Evolutionary conservation across 2,797 vertebrate species (phyloP), one percentile per base, ranked within the genome.

Genomic region (Otus scops): DNA sequence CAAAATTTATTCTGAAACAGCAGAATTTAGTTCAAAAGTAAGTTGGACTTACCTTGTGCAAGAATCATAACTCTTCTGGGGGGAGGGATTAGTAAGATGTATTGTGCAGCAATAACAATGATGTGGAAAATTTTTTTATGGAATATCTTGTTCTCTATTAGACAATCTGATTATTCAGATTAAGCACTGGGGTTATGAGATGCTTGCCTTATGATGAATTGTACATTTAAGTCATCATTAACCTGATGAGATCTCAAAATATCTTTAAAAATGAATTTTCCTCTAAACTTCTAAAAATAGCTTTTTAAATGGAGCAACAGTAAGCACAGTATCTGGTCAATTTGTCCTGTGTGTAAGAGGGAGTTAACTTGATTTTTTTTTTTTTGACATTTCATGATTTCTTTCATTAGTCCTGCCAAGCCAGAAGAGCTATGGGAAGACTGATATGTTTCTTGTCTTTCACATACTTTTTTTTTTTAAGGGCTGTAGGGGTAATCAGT

Each of bases 341-440:
- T 71, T 60, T 86, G 11, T 4, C 28, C 2, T 73, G 0, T 76
- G 24, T 77, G 3, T 34, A 45, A 79, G 21, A 26, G 17, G n/a
- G 43, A 68, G 6, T 53, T 70, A 0, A 22, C 56, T 34, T 65
- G 16, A 19, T 14, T 27, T 34, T 61, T 63, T n/a, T 14, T 30
- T 34, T n/a, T 47, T 43, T 20, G 11, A 20, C 2, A 9, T 22
- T 65, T 57, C 4, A 5, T 57, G 11, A 5, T 32, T 48, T 47
- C 20, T 60, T 53, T 67, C 41, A 2, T 82, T 60, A n/a, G 69
- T 61, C 10, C 26, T 69, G 10, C 41, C 47, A 65, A 67, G 13
- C 16, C 32, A 38, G 24, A 76, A 64, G 7, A 54, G 27, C 22
- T n/a, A 11, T 0, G 0, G 38, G 38, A n/a, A 54, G 4, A 12